Evolutionary conservation across 1,140 invertebrate genomes (phyloP).

Genomic region (Hypsibius dujardini): DNA sequence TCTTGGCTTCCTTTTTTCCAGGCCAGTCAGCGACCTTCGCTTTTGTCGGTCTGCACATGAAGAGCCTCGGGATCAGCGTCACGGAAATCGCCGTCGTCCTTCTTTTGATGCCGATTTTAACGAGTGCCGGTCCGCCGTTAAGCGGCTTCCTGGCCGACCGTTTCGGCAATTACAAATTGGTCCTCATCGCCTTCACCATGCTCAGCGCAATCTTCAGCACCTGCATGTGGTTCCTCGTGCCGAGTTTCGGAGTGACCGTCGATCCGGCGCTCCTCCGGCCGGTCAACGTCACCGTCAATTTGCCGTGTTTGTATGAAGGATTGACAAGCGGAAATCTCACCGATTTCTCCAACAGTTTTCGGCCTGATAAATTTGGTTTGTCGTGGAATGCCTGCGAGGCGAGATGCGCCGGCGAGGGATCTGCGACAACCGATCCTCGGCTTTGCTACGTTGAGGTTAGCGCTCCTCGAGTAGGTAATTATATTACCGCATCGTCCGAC

Average conservation of each 20-base stretch:
- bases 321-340: neutral
- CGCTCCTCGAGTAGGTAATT: too few relatives aligned
- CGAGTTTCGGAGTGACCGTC: neutral
- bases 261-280: neutral
- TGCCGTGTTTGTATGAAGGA: neutral
- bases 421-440: neutral
- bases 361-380: neutral
- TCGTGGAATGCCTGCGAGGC: neutral
- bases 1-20: neutral
- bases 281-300: neutral
- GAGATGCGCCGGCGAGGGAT: neutral
- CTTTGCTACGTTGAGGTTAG: neutral
- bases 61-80: neutral
- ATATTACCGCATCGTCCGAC: too few relatives aligned
- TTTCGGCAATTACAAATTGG: constrained; percentile 55
- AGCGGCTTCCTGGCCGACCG: constrained; percentile 60
- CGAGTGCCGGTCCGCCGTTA: constrained; percentile 48
- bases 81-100: neutral
- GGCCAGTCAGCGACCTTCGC: neutral
- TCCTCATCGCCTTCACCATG: constrained; percentile 36
- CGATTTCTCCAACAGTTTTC: neutral
- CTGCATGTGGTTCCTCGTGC: neutral
- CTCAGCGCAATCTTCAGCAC: neutral
- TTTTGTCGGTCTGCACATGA: neutral
- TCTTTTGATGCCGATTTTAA: neutral